phyloP scores from a whole-genome alignment of 2,113 vertebrate genomes.

The Petrocephalus microphthalmus region DNA sequence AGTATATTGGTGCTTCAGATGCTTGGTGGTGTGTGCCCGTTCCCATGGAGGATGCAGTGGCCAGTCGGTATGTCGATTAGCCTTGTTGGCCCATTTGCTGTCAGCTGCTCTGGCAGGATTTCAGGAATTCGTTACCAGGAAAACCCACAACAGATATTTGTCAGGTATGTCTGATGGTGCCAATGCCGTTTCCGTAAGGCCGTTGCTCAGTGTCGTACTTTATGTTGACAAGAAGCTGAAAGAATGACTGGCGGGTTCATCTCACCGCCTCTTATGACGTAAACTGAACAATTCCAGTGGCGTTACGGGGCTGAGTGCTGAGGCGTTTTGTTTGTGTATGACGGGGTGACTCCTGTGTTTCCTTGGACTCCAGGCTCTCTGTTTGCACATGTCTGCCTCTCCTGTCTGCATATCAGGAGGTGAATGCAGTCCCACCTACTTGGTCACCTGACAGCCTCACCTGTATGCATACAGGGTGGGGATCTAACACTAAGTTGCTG shows the following conservation, averaged over 20 bases:
- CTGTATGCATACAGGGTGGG: neutral
- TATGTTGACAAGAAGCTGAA: neutral
- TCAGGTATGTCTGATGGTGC: neutral
- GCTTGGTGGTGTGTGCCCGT: neutral
- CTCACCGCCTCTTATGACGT: neutral
- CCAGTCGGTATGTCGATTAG: neutral
- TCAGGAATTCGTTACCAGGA: neutral
- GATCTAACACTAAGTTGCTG: neutral
- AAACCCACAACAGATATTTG: neutral
- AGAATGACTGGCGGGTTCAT: neutral
- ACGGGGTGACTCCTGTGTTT: neutral
- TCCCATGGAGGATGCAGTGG: neutral
- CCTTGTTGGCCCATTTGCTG: neutral
- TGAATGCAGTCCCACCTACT: neutral
- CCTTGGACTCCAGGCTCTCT: neutral
- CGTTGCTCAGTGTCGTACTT: neutral
- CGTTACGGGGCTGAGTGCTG: neutral
- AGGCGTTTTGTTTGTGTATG: neutral
- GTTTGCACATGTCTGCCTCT: slow-evolving; percentile 1
- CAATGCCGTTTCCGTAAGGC: neutral
- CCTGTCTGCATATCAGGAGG: neutral
- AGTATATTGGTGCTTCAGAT: neutral
- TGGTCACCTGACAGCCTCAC: neutral
- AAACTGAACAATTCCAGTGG: neutral
- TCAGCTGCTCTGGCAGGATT: neutral